Conservation (phyloP, 2,113 vertebrate genomes). For the Heloderma charlesbogerti region DNA sequence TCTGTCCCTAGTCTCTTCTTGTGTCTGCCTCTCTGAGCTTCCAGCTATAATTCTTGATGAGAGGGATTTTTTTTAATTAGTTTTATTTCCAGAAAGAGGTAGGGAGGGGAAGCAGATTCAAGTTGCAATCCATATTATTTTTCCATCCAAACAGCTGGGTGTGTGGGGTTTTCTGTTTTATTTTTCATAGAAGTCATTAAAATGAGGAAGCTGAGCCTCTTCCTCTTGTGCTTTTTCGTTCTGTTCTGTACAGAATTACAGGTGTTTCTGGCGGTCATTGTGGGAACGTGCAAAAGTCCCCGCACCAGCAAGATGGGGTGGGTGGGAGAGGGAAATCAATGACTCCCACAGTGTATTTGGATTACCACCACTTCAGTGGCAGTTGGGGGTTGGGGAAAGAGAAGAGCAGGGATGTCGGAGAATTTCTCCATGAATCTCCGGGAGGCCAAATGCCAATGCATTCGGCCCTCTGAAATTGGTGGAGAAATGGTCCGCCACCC, state of each 20-base stretch:
- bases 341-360: conserved; percentile 48
- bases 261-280: conserved; percentile 48
- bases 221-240: conserved; percentile 60
- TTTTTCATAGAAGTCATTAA: conserved; percentile 57
- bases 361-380: background rate
- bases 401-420: too few species aligned
- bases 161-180: background rate
- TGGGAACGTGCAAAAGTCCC: conserved; percentile 15
- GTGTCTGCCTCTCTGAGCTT: background rate
- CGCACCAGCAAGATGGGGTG: conserved; percentile 3
- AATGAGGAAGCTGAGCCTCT: conserved; percentile 67
- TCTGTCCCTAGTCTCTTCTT: too few species aligned
- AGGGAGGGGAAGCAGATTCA: conserved; percentile 20
- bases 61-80: background rate
- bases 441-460: too few species aligned
- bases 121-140: conserved; percentile 41
- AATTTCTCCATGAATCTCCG: too few species aligned
- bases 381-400: background rate
- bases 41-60: background rate
- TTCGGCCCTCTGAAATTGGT: too few species aligned
- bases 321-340: conserved; percentile 51
- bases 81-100: background rate
- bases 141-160: conserved; percentile 39
- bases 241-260: conserved; percentile 59
- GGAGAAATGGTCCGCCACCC: too few species aligned